Conservation (phyloP, 2,113 vertebrate genomes). For the Orcinus orca region DNA sequence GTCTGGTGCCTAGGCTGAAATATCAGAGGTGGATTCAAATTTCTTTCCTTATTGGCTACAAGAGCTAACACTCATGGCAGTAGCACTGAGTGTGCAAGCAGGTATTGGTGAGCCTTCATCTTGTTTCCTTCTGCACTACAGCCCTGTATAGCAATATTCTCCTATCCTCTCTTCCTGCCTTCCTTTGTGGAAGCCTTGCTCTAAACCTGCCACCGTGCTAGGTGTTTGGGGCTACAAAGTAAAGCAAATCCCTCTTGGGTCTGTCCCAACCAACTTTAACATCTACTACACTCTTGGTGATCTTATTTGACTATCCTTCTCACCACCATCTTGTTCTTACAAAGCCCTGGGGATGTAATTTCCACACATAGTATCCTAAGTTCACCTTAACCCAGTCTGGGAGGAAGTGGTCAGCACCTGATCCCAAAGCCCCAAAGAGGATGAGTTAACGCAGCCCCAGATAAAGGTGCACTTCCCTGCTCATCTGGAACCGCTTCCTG, state of each 20-base stretch:
- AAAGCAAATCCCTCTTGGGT: neutral
- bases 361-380: neutral
- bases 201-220: accelerated
- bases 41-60: neutral
- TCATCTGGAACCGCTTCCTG: neutral
- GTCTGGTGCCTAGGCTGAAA: neutral
- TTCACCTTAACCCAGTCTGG: too few species aligned
- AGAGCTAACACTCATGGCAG: neutral
- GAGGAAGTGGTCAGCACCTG: accelerated
- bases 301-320: neutral
- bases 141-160: too few species aligned
- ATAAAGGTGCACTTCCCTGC: neutral
- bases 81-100: accelerated
- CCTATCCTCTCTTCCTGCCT: accelerated
- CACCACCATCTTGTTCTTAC: neutral
- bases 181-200: accelerated
- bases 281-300: accelerated
- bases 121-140: accelerated
- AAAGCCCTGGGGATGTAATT: neutral
- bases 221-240: too few species aligned
- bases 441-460: accelerated
- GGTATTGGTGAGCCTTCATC: accelerated
- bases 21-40: neutral
- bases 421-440: neutral
- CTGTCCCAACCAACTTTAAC: accelerated